Percentiles rank a stretch among this genome's conserved stretches.
phyloP scores from a whole-genome alignment of 2,113 vertebrate species.

The Cacatua alba region DNA sequence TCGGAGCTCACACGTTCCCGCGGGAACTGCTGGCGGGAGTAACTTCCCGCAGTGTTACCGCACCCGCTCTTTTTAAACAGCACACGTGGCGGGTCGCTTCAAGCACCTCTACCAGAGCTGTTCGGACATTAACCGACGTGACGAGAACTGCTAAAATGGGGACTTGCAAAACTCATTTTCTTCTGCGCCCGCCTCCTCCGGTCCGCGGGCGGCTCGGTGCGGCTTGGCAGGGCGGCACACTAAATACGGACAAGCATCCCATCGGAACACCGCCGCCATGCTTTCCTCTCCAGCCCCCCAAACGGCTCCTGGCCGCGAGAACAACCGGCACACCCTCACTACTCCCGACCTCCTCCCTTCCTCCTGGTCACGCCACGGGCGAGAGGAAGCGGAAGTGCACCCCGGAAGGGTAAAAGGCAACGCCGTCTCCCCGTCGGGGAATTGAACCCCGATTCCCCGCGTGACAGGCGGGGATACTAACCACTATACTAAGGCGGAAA shows the following conservation, averaged over 20 bases:
- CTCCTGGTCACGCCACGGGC: too few relatives aligned
- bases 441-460: constrained; percentile 56
- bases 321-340: not conserved
- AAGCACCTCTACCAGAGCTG: not conserved
- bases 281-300: not conserved
- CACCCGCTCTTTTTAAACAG: fast-evolving
- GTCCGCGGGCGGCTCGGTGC: not conserved
- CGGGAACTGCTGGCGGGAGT: fast-evolving
- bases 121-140: fast-evolving
- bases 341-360: too few relatives aligned
- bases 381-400: too few relatives aligned
- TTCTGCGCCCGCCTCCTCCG: not conserved
- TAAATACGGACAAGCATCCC: not conserved
- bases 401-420: fast-evolving
- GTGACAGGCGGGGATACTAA: constrained; percentile 66
- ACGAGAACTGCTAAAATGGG: fast-evolving
- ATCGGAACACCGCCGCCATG: fast-evolving
- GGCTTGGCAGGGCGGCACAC: not conserved
- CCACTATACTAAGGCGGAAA: constrained; percentile 60
- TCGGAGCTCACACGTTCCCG: fast-evolving
- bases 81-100: fast-evolving
- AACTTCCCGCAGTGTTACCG: fast-evolving
- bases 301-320: not conserved
- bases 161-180: fast-evolving
- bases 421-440: not conserved